These are phyloP conservation scores for Holacanthella duospinosa DNA, from an alignment of 2,888 invertebrate species.

Conservation along the genomic window DNA sequence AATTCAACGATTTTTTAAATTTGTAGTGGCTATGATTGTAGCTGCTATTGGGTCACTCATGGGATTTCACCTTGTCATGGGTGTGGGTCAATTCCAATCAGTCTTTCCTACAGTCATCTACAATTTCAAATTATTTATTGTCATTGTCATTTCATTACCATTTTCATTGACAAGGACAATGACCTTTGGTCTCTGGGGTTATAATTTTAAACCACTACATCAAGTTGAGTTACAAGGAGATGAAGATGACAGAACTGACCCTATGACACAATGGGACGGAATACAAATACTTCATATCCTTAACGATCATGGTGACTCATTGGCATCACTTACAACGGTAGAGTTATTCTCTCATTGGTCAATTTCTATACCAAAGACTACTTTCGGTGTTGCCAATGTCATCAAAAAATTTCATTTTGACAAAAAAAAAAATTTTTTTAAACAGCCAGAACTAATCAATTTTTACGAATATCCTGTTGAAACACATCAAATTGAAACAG, in stretches of 20 bases:
- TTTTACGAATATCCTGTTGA: not conserved
- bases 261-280: not conserved
- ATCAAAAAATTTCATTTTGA: no score
- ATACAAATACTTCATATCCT: not conserved
- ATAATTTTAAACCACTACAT: not conserved
- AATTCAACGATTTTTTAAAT: not conserved
- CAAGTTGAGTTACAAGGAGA: not conserved
- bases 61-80: not conserved
- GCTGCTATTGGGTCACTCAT: not conserved
- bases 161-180: not conserved
- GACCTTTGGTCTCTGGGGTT: not conserved
- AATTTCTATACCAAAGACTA: no score
- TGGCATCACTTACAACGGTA: not conserved
- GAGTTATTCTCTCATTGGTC: no score
- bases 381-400: no score
- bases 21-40: not conserved
- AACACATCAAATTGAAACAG: not conserved
- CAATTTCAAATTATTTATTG: not conserved
- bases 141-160: not conserved
- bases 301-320: no score
- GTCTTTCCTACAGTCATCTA: not conserved
- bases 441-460: not conserved
- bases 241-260: not conserved
- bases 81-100: not conserved
- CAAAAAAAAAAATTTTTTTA: no score